Conservation (phyloP, 2,797 vertebrate genomes). For the Cygnus olor region DNA sequence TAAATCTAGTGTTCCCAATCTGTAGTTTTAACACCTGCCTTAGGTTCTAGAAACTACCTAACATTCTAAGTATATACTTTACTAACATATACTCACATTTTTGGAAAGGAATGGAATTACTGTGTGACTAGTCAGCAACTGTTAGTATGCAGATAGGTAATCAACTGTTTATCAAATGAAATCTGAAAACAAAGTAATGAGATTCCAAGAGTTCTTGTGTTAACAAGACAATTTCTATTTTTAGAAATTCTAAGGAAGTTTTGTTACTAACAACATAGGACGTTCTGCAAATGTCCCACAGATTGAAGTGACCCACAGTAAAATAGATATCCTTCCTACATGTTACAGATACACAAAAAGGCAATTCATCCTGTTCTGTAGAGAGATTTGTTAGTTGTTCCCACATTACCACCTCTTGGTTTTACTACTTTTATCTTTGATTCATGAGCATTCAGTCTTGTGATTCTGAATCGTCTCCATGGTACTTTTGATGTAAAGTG, state of each 20-base stretch:
- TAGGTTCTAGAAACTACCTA: neutral
- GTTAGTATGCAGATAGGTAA: neutral
- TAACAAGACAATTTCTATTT: neutral
- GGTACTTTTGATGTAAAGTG: neutral
- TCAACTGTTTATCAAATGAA: neutral
- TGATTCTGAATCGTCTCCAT: neutral
- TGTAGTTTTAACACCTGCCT: neutral
- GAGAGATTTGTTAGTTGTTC: neutral
- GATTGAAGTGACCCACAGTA: neutral
- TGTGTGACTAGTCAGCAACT: neutral
- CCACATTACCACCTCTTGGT: neutral
- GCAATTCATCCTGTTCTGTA: slow-evolving; percentile 25
- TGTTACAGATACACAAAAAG: neutral
- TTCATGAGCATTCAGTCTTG: neutral
- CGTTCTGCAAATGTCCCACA: neutral
- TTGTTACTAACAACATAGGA: slow-evolving; percentile 50
- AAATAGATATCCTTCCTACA: slow-evolving; percentile 35
- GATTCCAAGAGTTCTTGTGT: neutral
- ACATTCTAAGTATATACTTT: neutral
- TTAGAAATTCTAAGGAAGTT: slow-evolving; percentile 37
- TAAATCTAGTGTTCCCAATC: neutral
- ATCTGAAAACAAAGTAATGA: neutral
- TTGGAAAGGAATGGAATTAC: neutral
- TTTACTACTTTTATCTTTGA: neutral
- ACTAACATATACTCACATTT: neutral